Conservation (phyloP, 1,140 invertebrate genomes). For the Ooceraea biroi region DNA sequence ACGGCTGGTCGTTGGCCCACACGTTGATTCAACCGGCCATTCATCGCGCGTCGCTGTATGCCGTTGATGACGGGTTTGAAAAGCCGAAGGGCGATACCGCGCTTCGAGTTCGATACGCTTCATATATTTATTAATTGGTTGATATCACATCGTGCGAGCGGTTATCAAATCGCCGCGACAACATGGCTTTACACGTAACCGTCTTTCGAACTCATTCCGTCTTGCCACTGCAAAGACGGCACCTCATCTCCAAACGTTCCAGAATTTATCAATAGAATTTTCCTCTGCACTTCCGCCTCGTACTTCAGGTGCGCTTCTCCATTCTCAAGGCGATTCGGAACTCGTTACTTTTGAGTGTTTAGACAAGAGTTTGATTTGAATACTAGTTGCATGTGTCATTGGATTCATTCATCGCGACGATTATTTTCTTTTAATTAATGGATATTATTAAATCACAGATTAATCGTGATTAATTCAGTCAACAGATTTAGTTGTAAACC, state of each 20-base stretch:
- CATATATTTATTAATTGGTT: constrained; percentile 22
- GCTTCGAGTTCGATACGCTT: constrained; percentile 31
- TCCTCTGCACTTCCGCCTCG: too few relatives aligned
- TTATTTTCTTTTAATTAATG: neutral
- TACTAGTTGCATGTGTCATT: neutral
- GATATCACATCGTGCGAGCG: neutral
- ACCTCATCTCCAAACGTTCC: too few relatives aligned
- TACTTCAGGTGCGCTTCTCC: neutral
- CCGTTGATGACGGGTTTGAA: constrained; percentile 22
- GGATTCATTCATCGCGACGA: neutral
- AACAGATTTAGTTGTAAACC: neutral
- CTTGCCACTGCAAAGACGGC: too few relatives aligned
- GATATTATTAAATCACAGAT: neutral
- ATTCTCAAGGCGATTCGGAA: neutral
- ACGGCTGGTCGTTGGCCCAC: constrained; percentile 81
- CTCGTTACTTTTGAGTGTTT: constrained; percentile 7
- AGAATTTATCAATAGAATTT: too few relatives aligned
- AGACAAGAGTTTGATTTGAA: neutral
- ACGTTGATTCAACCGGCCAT: constrained; percentile 70
- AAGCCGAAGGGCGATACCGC: constrained; percentile 1
- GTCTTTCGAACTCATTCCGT: neutral
- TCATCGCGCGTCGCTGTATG: constrained; percentile 16
- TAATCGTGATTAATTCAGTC: neutral
- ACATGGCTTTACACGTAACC: neutral
- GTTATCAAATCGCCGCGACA: constrained; percentile 12